These are phyloP conservation scores for Myocastor coypus DNA, from an alignment of 2,113 vertebrate species.

Conservation along the genomic window DNA sequence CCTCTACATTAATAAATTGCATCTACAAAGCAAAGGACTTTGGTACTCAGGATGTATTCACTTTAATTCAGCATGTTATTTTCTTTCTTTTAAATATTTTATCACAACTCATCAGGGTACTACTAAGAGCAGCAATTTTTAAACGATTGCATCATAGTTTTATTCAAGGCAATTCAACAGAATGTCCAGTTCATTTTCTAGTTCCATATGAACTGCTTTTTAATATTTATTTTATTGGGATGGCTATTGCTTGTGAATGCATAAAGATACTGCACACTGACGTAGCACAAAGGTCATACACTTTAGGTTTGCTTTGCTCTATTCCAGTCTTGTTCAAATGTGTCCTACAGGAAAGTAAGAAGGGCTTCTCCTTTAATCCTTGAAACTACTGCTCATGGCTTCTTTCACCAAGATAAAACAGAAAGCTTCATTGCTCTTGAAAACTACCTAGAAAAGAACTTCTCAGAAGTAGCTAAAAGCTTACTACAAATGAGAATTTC, in stretches of 20 bases:
- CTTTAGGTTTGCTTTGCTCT: background rate
- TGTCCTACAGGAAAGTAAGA: background rate
- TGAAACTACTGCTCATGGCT: background rate
- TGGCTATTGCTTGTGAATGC: background rate
- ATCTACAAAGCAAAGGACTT: background rate
- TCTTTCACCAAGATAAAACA: background rate
- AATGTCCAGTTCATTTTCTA: background rate
- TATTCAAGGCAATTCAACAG: background rate
- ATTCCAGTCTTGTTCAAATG: background rate
- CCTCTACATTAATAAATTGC: background rate
- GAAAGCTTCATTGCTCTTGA: background rate
- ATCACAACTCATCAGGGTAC: background rate
- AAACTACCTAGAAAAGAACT: background rate
- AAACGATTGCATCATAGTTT: background rate
- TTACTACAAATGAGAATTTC: background rate
- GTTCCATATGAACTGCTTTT: background rate
- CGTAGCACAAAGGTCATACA: background rate
- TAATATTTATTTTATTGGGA: slow-evolving; percentile 7
- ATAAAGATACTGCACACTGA: background rate
- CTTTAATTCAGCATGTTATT: background rate
- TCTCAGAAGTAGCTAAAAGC: background rate
- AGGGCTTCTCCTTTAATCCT: background rate
- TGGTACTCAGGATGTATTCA: background rate
- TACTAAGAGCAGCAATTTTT: background rate
- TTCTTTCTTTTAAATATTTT: background rate